phyloP scores from a whole-genome alignment of 2,113 vertebrate species.

The Triplophysa rosa region DNA sequence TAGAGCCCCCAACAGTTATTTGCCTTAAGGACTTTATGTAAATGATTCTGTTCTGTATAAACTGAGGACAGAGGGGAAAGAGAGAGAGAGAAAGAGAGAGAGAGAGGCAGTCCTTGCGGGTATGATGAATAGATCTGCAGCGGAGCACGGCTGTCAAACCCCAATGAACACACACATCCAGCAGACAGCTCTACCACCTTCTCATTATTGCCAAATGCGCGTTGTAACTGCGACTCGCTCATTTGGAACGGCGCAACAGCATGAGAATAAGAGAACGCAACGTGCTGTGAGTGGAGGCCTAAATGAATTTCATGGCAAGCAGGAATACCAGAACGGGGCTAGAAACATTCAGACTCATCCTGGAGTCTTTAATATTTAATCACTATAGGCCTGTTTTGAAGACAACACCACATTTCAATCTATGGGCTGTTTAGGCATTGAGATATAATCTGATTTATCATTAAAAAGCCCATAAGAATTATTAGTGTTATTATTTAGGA shows the following conservation, averaged over 20 bases:
- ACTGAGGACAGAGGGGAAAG: conserved; percentile 82
- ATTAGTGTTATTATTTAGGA: no score
- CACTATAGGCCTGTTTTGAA: conserved; percentile 60
- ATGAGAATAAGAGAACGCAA: conserved; percentile 49
- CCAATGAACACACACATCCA: conserved; percentile 80
- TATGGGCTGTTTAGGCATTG: background rate
- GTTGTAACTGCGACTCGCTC: conserved; percentile 61
- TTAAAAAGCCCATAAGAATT: no score
- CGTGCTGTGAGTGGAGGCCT: conserved; percentile 28
- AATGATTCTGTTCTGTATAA: conserved; percentile 99
- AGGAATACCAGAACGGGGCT: conserved; percentile 50
- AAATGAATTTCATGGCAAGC: conserved; percentile 44
- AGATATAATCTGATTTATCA: background rate
- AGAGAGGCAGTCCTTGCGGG: conserved; percentile 82
- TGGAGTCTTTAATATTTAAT: conserved; percentile 69
- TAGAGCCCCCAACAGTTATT: conserved; percentile 99
- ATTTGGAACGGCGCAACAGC: conserved; percentile 62
- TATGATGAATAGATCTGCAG: conserved; percentile 85
- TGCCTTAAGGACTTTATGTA: conserved; percentile 99
- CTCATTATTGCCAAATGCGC: conserved; percentile 64
- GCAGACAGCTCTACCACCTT: conserved; percentile 71
- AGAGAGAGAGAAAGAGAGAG: conserved; percentile 72
- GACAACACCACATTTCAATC: conserved; percentile 47
- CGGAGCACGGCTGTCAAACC: conserved; percentile 82
- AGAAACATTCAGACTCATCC: conserved; percentile 52